Percentiles rank a stretch among this genome's conserved stretches.
Evolutionary conservation across 2,888 invertebrate genomes (phyloP).

Genomic region (Cantharis nigra): DNA sequence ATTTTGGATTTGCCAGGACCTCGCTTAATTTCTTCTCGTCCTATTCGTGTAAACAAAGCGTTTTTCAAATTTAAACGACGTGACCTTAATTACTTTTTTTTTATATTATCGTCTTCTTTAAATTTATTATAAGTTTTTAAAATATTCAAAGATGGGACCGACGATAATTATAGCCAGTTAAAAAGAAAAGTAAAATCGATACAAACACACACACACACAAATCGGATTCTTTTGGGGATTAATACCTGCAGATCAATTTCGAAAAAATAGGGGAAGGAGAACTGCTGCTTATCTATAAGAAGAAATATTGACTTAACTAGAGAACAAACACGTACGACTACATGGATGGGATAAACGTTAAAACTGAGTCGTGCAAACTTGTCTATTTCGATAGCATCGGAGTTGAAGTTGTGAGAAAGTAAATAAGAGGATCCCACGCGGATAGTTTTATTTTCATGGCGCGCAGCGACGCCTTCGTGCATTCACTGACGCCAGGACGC

Average conservation of each 20-base stretch:
- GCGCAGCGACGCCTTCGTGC: constrained; percentile 26
- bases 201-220: not conserved
- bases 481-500: constrained; percentile 24
- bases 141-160: not conserved
- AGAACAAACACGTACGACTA: constrained; percentile 19
- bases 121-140: not conserved
- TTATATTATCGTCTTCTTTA: not conserved
- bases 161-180: not conserved
- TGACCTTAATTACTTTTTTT: not conserved
- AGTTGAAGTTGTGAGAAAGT: constrained; percentile 25
- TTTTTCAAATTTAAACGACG: not conserved
- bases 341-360: constrained; percentile 18
- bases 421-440: constrained; percentile 29
- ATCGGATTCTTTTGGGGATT: not conserved
- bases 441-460: constrained; percentile 31
- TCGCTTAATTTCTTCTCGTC: not conserved
- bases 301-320: constrained; percentile 18
- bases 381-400: constrained; percentile 24
- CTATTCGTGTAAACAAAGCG: not conserved
- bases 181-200: not conserved
- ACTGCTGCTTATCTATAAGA: not conserved
- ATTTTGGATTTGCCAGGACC: not conserved
- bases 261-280: not conserved
- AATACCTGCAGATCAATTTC: not conserved
- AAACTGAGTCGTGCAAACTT: constrained; percentile 23